phyloP scores from a whole-genome alignment of 2,888 invertebrate genomes.

The Catocala sponsa region DNA sequence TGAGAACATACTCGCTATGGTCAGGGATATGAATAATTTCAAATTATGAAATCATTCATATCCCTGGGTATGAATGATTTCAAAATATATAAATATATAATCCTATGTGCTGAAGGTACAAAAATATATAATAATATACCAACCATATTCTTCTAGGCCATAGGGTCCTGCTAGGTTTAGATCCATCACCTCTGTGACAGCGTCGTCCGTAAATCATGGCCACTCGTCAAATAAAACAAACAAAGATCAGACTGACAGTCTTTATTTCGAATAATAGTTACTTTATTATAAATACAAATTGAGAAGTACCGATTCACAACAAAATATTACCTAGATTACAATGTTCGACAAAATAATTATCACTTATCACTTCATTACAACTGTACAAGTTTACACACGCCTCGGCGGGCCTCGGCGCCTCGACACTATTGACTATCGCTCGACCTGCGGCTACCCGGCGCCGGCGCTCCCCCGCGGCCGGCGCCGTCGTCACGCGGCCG shows the following conservation, averaged over 20 bases:
- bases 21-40: no score
- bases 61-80: no score
- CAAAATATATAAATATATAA: no score
- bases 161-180: no score
- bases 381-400: constrained; percentile 71
- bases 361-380: constrained; percentile 84
- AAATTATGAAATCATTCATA: no score
- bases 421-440: constrained; percentile 41
- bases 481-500: constrained; percentile 23
- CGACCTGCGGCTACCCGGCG: constrained; percentile 32
- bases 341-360: constrained; percentile 82
- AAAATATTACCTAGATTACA: constrained; percentile 84
- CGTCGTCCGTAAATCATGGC: no score
- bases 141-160: no score
- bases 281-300: constrained; percentile 87
- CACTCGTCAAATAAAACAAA: constrained; percentile 41
- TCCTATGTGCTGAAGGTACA: no score
- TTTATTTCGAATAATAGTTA: constrained; percentile 83
- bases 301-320: constrained; percentile 87
- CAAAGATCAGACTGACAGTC: constrained; percentile 78
- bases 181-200: no score
- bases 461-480: constrained; percentile 31
- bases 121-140: no score
- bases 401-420: constrained; percentile 35
- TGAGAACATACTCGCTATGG: no score